Conservation (phyloP, 1,140 invertebrate species). For the Euwallacea similis region DNA sequence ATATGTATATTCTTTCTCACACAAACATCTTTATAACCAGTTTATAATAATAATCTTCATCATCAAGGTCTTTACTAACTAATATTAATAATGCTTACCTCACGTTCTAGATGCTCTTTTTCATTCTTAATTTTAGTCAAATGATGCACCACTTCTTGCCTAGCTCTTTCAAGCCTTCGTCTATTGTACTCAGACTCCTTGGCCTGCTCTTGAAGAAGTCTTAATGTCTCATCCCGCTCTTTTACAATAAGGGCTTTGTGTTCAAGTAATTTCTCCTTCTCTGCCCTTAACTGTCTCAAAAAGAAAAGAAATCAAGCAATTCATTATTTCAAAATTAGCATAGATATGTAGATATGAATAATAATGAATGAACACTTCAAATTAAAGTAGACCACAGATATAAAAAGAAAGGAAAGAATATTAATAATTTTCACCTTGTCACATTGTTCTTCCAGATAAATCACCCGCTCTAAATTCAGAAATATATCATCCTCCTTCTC, state of each 20-base stretch:
- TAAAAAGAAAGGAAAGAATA: slow-evolving; percentile 4
- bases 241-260: slow-evolving; percentile 55
- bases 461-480: slow-evolving; percentile 61
- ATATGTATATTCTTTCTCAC: slow-evolving; percentile 1
- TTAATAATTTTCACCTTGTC: slow-evolving; percentile 52
- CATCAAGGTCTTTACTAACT: neutral
- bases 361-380: neutral
- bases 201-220: slow-evolving; percentile 60
- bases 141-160: slow-evolving; percentile 62
- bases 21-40: neutral
- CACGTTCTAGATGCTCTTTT: slow-evolving; percentile 61
- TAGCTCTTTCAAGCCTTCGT: slow-evolving; percentile 60
- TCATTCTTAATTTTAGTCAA: slow-evolving; percentile 63
- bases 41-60: neutral
- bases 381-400: too few species aligned
- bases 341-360: too few species aligned
- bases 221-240: slow-evolving; percentile 56
- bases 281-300: slow-evolving; percentile 40
- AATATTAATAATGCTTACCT: slow-evolving; percentile 54
- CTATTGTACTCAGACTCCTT: slow-evolving; percentile 62
- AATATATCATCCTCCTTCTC: slow-evolving; percentile 68
- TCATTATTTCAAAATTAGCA: too few species aligned
- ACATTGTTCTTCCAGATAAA: slow-evolving; percentile 64
- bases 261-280: slow-evolving; percentile 55
- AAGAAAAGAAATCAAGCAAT: neutral